phyloP scores from a whole-genome alignment of 2,113 vertebrate species.

The Centropus bengalensis region DNA sequence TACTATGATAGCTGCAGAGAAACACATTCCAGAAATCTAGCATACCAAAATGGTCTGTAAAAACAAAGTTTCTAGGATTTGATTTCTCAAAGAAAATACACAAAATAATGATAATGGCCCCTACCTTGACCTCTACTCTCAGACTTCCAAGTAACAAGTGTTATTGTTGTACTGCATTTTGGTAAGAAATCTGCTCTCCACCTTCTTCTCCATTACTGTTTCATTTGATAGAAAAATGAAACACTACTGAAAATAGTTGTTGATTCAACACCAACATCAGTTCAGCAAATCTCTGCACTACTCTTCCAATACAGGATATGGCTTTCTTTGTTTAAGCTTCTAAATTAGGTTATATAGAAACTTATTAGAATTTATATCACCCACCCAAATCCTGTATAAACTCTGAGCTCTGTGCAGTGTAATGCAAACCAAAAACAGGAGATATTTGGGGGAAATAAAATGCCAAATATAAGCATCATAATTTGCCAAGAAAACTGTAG shows the following conservation, averaged over 20 bases:
- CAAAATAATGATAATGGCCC: not conserved
- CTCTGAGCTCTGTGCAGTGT: not conserved
- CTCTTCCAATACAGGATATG: not conserved
- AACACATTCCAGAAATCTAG: not conserved
- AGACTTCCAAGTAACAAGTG: not conserved
- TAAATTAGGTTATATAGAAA: conserved; percentile 19
- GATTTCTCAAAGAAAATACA: not conserved
- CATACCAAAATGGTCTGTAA: not conserved
- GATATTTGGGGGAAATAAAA: conserved; percentile 25
- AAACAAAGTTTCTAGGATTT: not conserved
- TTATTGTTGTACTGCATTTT: not conserved
- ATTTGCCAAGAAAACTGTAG: conserved; percentile 58
- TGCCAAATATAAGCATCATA: conserved; percentile 13
- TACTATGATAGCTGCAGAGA: not conserved
- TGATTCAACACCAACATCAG: not conserved
- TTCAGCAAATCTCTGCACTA: not conserved
- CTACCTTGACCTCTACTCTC: not conserved
- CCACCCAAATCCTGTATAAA: conserved; percentile 1
- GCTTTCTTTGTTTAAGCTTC: conserved; percentile 12
- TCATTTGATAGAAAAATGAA: conserved; percentile 28
- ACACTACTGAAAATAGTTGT: not conserved
- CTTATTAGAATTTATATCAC: conserved; percentile 3
- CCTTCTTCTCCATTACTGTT: conserved; percentile 1
- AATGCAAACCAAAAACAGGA: conserved; percentile 47
- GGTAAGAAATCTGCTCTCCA: not conserved